These are phyloP conservation scores for Idaea dimidiata DNA, from an alignment of 2,888 invertebrate species.

Conservation along the genomic window DNA sequence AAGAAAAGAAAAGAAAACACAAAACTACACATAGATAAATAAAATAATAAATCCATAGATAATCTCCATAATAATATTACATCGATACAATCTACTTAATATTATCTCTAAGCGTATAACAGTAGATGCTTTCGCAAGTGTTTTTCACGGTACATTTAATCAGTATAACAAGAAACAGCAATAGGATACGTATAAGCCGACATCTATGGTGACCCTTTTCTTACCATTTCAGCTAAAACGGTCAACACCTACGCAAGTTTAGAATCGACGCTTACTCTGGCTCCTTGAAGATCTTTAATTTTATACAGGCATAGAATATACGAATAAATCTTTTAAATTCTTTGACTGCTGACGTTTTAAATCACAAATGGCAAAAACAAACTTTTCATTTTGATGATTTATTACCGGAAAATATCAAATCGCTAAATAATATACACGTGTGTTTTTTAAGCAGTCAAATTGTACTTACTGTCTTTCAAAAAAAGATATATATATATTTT, in stretches of 20 bases:
- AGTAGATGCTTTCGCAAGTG: not conserved
- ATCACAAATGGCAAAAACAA: too few relatives aligned
- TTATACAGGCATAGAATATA: not conserved
- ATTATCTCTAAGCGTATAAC: not conserved
- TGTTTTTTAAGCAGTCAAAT: too few relatives aligned
- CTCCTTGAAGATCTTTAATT: not conserved
- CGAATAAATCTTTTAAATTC: not conserved
- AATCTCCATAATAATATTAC: too few relatives aligned
- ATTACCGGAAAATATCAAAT: too few relatives aligned
- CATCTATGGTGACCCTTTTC: not conserved
- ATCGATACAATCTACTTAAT: not conserved
- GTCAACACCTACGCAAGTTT: not conserved
- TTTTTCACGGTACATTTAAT: not conserved
- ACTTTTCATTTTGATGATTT: too few relatives aligned
- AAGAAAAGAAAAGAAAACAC: too few relatives aligned
- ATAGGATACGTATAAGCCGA: not conserved
- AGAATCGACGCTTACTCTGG: not conserved
- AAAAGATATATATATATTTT: too few relatives aligned
- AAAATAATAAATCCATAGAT: too few relatives aligned
- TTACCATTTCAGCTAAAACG: not conserved
- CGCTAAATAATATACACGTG: too few relatives aligned
- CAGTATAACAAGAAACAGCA: not conserved
- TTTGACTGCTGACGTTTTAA: too few relatives aligned
- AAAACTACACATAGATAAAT: too few relatives aligned
- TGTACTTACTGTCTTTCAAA: too few relatives aligned